Conservation (phyloP, 2,797 vertebrate genomes). For the Alectoris magna region DNA sequence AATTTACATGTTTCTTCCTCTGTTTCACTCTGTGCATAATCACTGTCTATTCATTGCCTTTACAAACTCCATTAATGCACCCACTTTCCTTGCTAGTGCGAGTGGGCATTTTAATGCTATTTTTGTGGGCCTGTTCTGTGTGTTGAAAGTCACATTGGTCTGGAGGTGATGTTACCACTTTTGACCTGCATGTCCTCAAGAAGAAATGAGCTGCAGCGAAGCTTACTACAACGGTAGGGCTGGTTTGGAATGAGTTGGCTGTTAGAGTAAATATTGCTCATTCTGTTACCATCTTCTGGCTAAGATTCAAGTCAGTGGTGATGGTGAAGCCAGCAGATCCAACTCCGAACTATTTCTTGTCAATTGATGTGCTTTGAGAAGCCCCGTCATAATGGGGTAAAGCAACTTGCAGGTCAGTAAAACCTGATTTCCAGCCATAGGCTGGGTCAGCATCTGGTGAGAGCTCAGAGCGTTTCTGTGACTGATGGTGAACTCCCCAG, state of each 20-base stretch:
- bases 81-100: not conserved
- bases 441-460: not conserved
- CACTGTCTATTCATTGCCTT: not conserved
- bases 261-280: not conserved
- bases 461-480: not conserved
- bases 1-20: conserved; percentile 19
- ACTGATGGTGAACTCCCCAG: rapidly evolving
- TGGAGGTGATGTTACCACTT: not conserved
- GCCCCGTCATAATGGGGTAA: not conserved
- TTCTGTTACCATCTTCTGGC: not conserved
- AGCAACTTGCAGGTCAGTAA: rapidly evolving
- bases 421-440: not conserved
- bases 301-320: not conserved
- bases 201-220: not conserved
- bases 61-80: not conserved
- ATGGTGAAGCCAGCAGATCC: not conserved
- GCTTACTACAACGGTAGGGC: rapidly evolving
- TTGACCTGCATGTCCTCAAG: not conserved
- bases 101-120: not conserved
- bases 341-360: not conserved
- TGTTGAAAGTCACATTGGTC: not conserved
- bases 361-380: rapidly evolving
- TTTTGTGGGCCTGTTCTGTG: not conserved
- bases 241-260: not conserved
- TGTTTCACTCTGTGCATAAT: conserved; percentile 15